These are phyloP conservation scores for Hirundichthys speculiger DNA, from an alignment of 2,113 vertebrate species.

Conservation along the genomic window DNA sequence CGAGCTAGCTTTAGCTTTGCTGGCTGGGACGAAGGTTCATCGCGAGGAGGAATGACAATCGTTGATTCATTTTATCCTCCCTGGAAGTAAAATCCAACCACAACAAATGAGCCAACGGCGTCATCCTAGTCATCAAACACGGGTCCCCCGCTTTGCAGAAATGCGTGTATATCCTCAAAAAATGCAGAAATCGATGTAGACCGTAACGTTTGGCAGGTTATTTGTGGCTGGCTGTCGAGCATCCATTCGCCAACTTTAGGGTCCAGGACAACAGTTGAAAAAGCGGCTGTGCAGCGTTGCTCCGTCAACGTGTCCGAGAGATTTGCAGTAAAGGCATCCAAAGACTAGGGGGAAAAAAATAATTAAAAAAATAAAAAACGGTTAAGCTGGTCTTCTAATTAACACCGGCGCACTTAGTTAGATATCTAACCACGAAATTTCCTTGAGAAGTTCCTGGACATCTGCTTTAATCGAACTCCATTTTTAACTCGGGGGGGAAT, in stretches of 20 bases:
- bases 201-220: constrained; percentile 61
- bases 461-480: constrained; percentile 85
- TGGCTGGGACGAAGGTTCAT: constrained; percentile 62
- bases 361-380: background rate
- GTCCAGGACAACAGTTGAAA: constrained; percentile 76
- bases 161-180: constrained; percentile 59
- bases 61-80: constrained; percentile 80
- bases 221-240: constrained; percentile 75
- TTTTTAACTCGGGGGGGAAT: constrained; percentile 80
- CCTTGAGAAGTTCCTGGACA: constrained; percentile 76
- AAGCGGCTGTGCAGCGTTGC: constrained; percentile 66
- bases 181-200: constrained; percentile 31
- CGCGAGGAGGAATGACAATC: constrained; percentile 78
- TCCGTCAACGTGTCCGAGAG: constrained; percentile 72
- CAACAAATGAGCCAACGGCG: constrained; percentile 72
- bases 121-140: constrained; percentile 57
- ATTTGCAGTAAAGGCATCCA: constrained; percentile 63
- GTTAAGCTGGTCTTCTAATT: background rate
- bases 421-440: constrained; percentile 18
- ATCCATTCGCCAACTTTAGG: constrained; percentile 81
- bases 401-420: constrained; percentile 2
- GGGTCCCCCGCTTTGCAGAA: constrained; percentile 41
- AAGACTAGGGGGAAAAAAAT: background rate
- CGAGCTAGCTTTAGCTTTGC: constrained; percentile 69
- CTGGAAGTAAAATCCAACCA: constrained; percentile 82